A percentile compares a stretch with the other conserved stretches of the same genome.
Evolutionary conservation across 1,140 invertebrate species (phyloP).

Genomic region (Ceratitis capitata): DNA sequence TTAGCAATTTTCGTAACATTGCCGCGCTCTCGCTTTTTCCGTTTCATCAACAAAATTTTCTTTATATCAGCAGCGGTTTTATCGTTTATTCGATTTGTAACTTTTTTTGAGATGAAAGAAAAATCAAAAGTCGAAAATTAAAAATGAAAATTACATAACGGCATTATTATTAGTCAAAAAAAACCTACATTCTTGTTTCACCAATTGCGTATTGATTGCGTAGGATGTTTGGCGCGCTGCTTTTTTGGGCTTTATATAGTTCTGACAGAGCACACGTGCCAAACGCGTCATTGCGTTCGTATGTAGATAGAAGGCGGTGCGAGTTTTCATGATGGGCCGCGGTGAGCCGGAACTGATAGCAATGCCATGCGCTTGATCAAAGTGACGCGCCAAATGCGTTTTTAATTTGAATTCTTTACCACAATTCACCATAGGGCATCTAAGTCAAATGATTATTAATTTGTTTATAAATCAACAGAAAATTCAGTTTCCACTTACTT

Average conservation of each 20-base stretch:
- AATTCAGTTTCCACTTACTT: too few species aligned
- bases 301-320: conserved; percentile 93
- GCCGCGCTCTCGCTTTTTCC: conserved; percentile 70
- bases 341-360: conserved; percentile 78
- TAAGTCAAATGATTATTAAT: too few species aligned
- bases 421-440: conserved; percentile 89
- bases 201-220: conserved; percentile 83
- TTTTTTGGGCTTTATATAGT: conserved; percentile 84
- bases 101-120: conserved; percentile 58
- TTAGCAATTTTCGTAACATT: conserved; percentile 82
- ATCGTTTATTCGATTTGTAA: conserved; percentile 72
- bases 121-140: not conserved
- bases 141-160: not conserved
- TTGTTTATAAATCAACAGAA: too few species aligned
- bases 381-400: conserved; percentile 90
- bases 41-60: conserved; percentile 68
- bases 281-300: conserved; percentile 89
- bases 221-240: conserved; percentile 88
- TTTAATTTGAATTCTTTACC: conserved; percentile 95
- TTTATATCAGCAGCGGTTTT: conserved; percentile 72
- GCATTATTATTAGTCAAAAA: too few species aligned
- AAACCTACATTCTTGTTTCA: conserved; percentile 85
- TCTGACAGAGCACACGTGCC: conserved; percentile 84
- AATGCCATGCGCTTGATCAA: conserved; percentile 88
- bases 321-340: conserved; percentile 94